Evolutionary conservation across 2,888 invertebrate genomes (phyloP), one percentile per base, ranked within the genome.

Genomic region (Patella caerulea): DNA sequence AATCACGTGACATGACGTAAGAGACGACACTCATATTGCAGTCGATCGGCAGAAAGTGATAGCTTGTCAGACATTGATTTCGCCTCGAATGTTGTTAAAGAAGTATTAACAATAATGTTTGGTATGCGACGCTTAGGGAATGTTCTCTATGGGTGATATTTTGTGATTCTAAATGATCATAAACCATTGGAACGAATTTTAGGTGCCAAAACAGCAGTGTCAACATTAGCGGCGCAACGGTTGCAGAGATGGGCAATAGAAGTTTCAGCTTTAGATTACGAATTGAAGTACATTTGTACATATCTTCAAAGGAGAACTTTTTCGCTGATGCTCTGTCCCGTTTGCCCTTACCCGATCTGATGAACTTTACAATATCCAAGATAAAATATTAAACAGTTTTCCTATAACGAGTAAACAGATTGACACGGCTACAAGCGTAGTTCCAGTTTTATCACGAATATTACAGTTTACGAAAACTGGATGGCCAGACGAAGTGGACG

Each of bases 401-500:
- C 7, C 4, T 11, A n/a, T 56, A 17, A 56, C 56, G 12, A 56
- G 56, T 56, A 56, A 56, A 56, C 56, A 56, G 5, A 56, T 56
- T 11, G 2, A 15, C 5, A 12, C 56, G n/a, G 56, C n/a, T 0
- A 56, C 56, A 4, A 3, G 12, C 29, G 29, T 4, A 19, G 53
- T 7, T 19, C 56, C n/a, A 55, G 29, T 34, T 17, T 19, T 73
- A 56, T 56, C 29, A 56, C 56, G 73, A 73, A 56, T 55, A 12
- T 56, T 73, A 73, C 73, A 73, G 12, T 73, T 19, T 15, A 73
- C 73, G 17, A 24, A 29, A 11, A 73, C 73, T 24, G 73, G 73
- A 54, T 56, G 56, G 73, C 73, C 56, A 73, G 54, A 19, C 34
- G 55, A 72, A 45, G 24, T 73, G n/a, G 55, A 59, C 17, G 73